Conservation (phyloP, 2,113 vertebrate species). For the Acanthisitta chloris region DNA sequence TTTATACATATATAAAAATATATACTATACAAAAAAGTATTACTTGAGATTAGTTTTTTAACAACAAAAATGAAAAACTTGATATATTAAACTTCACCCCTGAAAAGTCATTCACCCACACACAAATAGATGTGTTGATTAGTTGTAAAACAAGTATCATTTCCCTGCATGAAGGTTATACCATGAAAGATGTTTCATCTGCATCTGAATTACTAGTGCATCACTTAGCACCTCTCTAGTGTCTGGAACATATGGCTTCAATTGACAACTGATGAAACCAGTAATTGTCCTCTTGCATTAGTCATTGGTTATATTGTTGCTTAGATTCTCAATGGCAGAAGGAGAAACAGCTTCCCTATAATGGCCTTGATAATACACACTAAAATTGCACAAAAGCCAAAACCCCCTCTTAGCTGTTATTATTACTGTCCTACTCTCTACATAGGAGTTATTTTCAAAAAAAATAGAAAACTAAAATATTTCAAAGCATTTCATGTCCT, state of each 20-base stretch:
- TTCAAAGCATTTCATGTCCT: neutral
- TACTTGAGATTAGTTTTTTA: neutral
- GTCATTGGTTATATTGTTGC: neutral
- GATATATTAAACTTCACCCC: neutral
- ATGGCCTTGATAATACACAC: neutral
- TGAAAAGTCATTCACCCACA: neutral
- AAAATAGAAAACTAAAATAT: neutral
- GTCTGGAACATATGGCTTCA: slow-evolving; percentile 48
- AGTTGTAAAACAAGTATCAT: neutral
- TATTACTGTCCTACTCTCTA: neutral
- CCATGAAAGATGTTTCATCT: neutral
- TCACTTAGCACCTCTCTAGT: slow-evolving; percentile 8
- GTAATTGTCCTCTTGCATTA: slow-evolving; percentile 36
- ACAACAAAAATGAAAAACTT: neutral
- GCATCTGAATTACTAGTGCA: slow-evolving; percentile 11
- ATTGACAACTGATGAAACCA: slow-evolving; percentile 31
- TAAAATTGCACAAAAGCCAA: neutral
- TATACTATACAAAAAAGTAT: rapidly evolving
- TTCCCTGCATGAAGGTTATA: neutral
- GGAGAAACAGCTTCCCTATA: neutral
- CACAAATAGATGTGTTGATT: neutral
- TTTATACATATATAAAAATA: neutral
- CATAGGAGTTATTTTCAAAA: neutral
- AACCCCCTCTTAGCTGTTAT: neutral
- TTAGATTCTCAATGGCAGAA: neutral